Conservation (phyloP, 2,797 vertebrate species). For the Aeoliscus strigatus region DNA sequence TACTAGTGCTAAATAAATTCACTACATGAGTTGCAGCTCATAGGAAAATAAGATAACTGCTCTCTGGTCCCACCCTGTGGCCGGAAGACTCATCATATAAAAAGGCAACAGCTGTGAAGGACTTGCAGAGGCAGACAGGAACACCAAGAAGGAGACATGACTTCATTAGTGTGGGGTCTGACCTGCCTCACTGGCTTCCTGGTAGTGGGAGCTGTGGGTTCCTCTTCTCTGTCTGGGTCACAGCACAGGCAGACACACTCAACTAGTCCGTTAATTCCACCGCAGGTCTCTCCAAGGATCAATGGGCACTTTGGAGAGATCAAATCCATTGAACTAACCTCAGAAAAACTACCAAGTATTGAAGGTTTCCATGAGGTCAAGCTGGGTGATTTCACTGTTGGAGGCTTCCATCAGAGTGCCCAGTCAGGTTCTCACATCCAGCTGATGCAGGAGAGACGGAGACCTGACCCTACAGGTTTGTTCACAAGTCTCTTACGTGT, state of each 20-base stretch:
- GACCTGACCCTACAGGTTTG: constrained; percentile 20
- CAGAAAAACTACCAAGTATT: constrained; percentile 23
- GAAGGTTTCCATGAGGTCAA: constrained; percentile 16
- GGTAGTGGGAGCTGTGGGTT: constrained; percentile 42
- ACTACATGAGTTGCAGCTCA: no score
- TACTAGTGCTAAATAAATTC: no score
- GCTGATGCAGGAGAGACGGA: constrained; percentile 6
- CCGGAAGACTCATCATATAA: constrained; percentile 35
- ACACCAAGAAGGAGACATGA: constrained; percentile 48
- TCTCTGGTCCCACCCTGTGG: constrained; percentile 27
- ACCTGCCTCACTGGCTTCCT: constrained; percentile 41
- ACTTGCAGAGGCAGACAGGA: not conserved
- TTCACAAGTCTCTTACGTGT: not conserved
- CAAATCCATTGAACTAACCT: constrained; percentile 26
- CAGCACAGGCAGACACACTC: constrained; percentile 33
- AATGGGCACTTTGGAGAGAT: constrained; percentile 17
- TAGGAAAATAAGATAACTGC: constrained; percentile 22
- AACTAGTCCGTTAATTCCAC: constrained; percentile 10
- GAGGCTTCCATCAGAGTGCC: not conserved
- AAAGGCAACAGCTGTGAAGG: constrained; percentile 8
- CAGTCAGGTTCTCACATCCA: not conserved
- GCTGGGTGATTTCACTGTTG: not conserved
- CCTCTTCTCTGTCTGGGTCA: constrained; percentile 42
- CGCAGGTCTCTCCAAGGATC: constrained; percentile 2
- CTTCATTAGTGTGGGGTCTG: constrained; percentile 27